Base-by-base conservation (phyloP, 2,888 invertebrate species). In the Chrysomela aeneicollis region DNA sequence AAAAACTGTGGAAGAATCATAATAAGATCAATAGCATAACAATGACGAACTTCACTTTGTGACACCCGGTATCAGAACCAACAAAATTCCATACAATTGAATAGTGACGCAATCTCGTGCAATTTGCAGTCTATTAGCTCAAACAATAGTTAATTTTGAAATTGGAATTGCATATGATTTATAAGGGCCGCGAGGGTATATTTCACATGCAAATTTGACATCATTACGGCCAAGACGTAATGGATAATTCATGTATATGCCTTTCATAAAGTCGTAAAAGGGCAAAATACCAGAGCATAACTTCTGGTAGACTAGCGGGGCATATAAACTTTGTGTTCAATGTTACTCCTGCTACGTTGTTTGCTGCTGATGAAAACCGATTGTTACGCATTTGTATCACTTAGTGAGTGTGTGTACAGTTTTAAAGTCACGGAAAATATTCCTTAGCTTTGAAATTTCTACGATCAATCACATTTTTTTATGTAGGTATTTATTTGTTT, bases 161-260 rank as follows among this genome's bases (percentile, higher is more conserved):
- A 63, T 59, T 59, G 35, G 46, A 59, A 26, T 59, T 49, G 50
- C 61, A 59, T 53, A 26, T 64, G 61, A 58, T 61, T 64, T 53
- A 61, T 46, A 53, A 30, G 52, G 58, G 47, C 54, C 58, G 59
- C 51, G 22, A 42, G 61, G 60, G 52, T 61, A 37, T 54, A 58
- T 61, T 58, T 53, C 52, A 61, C 57, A 65, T 65, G 65, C 65
- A 65, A 65, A 65, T 61, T 61, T 59, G 54, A 65, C 65, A 58
- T 65, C 52, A 65, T 65, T 61, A 65, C 58, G 47, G 65, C 53
- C 52, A 65, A 65, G 65, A 61, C 53, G 65, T 61, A 65, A 65
- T 65, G 65, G 65, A 54, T 64, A 61, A 64, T 64, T 61, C 64
- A 61, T 64, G 64, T 65, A 59, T 58, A 53, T 65, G 61, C 54